A percentile compares a stretch with the other conserved stretches of the same genome.
Conservation (phyloP, 2,797 vertebrate genomes). For the Alectoris magna region DNA sequence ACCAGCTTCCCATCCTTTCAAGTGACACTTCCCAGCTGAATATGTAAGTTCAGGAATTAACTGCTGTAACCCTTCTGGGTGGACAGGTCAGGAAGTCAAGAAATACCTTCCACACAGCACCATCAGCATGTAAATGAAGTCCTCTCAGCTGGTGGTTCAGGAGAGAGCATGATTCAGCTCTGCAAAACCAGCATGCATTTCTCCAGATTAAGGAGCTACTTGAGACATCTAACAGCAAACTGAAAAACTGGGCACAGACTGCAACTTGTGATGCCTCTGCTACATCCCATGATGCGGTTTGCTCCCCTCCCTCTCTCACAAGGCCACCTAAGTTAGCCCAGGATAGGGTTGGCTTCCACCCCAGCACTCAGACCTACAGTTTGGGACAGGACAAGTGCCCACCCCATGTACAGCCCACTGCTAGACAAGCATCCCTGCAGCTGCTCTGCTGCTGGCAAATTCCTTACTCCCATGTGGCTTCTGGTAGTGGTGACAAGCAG, state of each 20-base stretch:
- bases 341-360: not conserved
- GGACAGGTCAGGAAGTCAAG: not conserved
- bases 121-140: not conserved
- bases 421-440: not conserved
- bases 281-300: rapidly evolving
- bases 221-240: not conserved
- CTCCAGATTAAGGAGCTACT: not conserved
- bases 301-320: not conserved
- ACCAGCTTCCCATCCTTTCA: not conserved
- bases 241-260: rapidly evolving
- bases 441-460: not conserved
- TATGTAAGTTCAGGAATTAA: not conserved
- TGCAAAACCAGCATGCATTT: not conserved
- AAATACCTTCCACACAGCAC: not conserved
- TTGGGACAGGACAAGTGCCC: not conserved
- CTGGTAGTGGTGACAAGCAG: not conserved
- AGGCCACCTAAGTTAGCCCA: rapidly evolving
- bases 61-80: not conserved
- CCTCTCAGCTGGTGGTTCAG: not conserved
- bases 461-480: not conserved
- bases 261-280: not conserved
- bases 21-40: not conserved
- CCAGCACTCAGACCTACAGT: not conserved
- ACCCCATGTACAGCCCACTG: not conserved
- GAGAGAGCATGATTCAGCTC: not conserved